A percentile compares a stretch with the other conserved stretches of the same genome.
Conservation (phyloP, 92 coral and sea anemone genomes). For the Anthopleura xanthogrammica region DNA sequence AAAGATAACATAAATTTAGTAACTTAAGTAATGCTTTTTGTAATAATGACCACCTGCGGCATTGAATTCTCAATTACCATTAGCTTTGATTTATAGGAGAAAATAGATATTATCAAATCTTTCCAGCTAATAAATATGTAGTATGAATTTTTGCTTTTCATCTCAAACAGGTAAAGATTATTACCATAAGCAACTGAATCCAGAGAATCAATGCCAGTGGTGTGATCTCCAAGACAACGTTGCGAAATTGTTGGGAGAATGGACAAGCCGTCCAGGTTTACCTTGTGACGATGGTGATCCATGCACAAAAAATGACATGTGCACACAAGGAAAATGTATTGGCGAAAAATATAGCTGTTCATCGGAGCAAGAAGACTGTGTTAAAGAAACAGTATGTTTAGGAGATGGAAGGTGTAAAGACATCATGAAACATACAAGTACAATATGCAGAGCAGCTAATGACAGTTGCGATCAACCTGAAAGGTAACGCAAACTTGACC, state of each 20-base stretch:
- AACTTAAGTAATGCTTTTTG: too few relatives aligned
- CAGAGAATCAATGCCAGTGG: conserved; percentile 83
- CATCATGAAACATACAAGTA: conserved; percentile 50
- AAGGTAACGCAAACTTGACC: conserved; percentile 39
- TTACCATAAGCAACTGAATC: conserved; percentile 58
- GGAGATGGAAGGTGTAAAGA: conserved; percentile 77
- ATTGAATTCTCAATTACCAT: too few relatives aligned
- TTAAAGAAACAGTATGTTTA: conserved; percentile 60
- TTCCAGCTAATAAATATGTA: too few relatives aligned
- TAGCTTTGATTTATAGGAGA: too few relatives aligned
- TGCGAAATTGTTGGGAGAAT: conserved; percentile 59
- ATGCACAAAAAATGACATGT: conserved; percentile 80
- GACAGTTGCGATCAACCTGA: conserved; percentile 78
- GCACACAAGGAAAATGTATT: conserved; percentile 63
- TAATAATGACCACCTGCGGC: too few relatives aligned
- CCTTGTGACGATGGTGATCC: conserved; percentile 75
- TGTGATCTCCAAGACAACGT: conserved; percentile 67
- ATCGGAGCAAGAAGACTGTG: conserved; percentile 36
- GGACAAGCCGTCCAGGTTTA: conserved; percentile 86
- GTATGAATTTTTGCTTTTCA: too few relatives aligned
- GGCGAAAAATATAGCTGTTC: conserved; percentile 76
- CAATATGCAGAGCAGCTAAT: conserved; percentile 68
- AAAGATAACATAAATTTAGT: too few relatives aligned
- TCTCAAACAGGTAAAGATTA: conserved; percentile 78
- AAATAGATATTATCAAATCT: too few relatives aligned